Percentiles rank a stretch among this genome's conserved stretches.
These are phyloP conservation scores for Porites lutea DNA, from an alignment of 64 coral and sea anemone species.

Conservation along the genomic window DNA sequence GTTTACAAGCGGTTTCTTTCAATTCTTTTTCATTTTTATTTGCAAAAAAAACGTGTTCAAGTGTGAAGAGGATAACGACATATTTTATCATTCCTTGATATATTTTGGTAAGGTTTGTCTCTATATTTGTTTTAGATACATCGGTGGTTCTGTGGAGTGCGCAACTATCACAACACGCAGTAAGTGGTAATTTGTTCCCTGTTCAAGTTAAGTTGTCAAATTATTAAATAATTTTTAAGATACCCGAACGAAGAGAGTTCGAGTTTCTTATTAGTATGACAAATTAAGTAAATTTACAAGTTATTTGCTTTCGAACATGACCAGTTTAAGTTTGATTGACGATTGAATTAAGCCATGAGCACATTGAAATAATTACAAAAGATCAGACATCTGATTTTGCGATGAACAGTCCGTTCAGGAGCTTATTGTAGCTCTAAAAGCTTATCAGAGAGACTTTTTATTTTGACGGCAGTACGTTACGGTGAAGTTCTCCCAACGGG, in stretches of 20 bases:
- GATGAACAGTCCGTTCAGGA: too few species aligned
- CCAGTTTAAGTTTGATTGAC: not conserved
- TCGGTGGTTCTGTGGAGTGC: not conserved
- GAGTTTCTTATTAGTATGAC: not conserved
- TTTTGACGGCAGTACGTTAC: not conserved
- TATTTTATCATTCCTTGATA: slow-evolving; percentile 25
- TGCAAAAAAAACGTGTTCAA: not conserved
- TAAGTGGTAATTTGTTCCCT: not conserved
- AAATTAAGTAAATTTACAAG: not conserved
- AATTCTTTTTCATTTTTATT: not conserved
- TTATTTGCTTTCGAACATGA: not conserved
- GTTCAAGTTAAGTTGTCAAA: not conserved
- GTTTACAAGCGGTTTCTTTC: too few species aligned
- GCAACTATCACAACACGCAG: not conserved
- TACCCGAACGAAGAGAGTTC: not conserved
- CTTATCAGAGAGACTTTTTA: not conserved
- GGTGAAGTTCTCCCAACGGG: not conserved
- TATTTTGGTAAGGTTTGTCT: not conserved
- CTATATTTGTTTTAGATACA: slow-evolving; percentile 22
- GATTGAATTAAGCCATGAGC: too few species aligned
- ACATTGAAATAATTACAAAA: not conserved
- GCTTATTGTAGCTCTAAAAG: not conserved
- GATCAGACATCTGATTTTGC: not conserved
- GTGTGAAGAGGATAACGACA: not conserved
- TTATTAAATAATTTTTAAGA: not conserved